Base-by-base conservation (phyloP, 2,113 vertebrate species). In the Ophthalmolycus amberensis region DNA sequence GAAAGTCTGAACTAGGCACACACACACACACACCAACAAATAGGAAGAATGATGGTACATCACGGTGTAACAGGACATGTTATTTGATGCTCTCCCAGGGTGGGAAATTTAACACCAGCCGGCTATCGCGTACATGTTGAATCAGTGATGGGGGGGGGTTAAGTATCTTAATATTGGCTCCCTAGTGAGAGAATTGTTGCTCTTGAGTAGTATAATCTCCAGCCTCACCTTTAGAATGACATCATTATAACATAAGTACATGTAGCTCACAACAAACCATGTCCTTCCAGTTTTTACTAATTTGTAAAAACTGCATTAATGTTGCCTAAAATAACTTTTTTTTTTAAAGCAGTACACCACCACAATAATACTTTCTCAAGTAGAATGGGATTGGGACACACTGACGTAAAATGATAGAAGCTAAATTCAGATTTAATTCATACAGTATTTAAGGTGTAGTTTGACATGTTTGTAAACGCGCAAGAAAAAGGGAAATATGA, bases 71-170 rank as follows among this genome's bases (percentile, higher is more conserved):
- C 67, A 66, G 42, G 34, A 69, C 59, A 27, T 42, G 50, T 79
- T 16, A 38, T 72, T 29, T 54, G 42, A 71, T 14, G 10, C 58
- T 84, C 58, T 74, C 22, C 44, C 74, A 77, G 85, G 77, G 82
- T 85, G 79, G 82, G 72, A 87, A 69, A 79, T 70, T 32, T 74
- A 65, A 83, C 22, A 15, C 9, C 42, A 20, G 25, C 11, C 78
- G 65, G 44, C 44, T 38, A 22, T 59, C 10, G 8, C 66, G 64
- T 48, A n/a, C 25, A 69, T 15, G 16, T 42, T 37, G 2, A 69
- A 37, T 44, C 29, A 9, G 18, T 52, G 9, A 52, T 20, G 37
- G 32, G 59, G 22, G 25, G 25, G 8, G 8, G 18, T 0, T 8
- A 15, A 65, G 46, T 22, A 32, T 73, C 6, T 75, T n/a, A 44